These are phyloP conservation scores for Aricia agestis DNA, from an alignment of 1,140 invertebrate species.

Conservation along the genomic window DNA sequence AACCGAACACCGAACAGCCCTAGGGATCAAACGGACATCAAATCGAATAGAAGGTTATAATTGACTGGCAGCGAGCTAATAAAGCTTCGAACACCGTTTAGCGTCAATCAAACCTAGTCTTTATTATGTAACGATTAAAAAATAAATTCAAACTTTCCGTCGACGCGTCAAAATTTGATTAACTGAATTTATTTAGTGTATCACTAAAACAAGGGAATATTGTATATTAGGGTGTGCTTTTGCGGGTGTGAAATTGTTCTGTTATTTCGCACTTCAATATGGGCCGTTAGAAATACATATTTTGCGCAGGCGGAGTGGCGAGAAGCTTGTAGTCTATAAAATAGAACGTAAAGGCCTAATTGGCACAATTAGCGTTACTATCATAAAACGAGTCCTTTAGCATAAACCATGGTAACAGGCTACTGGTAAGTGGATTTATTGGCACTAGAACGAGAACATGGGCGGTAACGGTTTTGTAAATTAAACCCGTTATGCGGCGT, in stretches of 20 bases:
- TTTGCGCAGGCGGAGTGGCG: too few relatives aligned
- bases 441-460: conserved; percentile 46
- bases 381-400: conserved; percentile 46
- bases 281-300: too few relatives aligned
- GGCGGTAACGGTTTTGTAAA: conserved; percentile 61
- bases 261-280: not conserved
- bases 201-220: not conserved
- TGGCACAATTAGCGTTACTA: conserved; percentile 45
- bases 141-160: conserved; percentile 31
- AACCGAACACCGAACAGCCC: conserved; percentile 56
- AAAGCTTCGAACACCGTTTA: conserved; percentile 43
- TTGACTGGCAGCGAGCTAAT: conserved; percentile 55
- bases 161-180: conserved; percentile 11
- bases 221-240: not conserved
- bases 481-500: conserved; percentile 50
- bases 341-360: conserved; percentile 2
- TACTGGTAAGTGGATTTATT: conserved; percentile 55
- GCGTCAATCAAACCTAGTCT: conserved; percentile 44
- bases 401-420: conserved; percentile 42
- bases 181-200: conserved; percentile 12
- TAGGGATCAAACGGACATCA: conserved; percentile 60
- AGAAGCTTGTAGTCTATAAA: not conserved
- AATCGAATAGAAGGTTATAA: conserved; percentile 72
- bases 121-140: conserved; percentile 32
- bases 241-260: not conserved